These are phyloP conservation scores for Elachura formosa DNA, from an alignment of 2,113 vertebrate genomes.

Conservation along the genomic window DNA sequence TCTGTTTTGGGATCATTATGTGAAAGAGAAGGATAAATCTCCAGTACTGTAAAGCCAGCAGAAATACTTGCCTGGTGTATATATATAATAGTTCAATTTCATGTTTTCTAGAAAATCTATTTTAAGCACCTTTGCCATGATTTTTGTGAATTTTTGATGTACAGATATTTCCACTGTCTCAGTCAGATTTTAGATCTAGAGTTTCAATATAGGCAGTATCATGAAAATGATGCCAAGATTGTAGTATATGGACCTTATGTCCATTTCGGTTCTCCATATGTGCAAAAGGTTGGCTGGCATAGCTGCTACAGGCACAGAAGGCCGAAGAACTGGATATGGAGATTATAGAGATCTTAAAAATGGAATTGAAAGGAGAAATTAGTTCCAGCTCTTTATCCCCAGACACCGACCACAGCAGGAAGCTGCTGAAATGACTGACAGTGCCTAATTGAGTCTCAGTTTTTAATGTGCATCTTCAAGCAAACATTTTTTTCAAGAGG, in stretches of 20 bases:
- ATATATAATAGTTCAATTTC: background rate
- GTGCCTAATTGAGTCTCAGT: background rate
- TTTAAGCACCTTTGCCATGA: background rate
- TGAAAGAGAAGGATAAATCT: background rate
- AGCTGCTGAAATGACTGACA: background rate
- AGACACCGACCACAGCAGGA: background rate
- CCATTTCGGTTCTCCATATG: background rate
- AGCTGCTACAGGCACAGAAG: background rate
- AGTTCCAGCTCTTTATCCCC: background rate
- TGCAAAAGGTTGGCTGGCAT: background rate
- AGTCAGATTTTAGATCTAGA: background rate
- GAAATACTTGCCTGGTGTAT: background rate
- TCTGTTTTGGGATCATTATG: background rate
- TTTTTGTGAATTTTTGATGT: background rate
- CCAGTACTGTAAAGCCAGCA: background rate
- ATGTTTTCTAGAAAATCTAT: background rate
- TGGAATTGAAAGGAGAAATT: background rate
- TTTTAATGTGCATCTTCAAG: background rate
- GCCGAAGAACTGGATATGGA: background rate
- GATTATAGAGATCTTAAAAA: background rate
- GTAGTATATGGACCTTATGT: background rate
- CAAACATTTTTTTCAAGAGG: background rate
- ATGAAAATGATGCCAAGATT: background rate
- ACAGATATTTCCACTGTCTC: background rate
- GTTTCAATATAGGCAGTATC: background rate